Percentiles rank a stretch among this genome's conserved stretches.
phyloP scores from a whole-genome alignment of 2,888 invertebrate genomes.

The Melipona bicolor region DNA sequence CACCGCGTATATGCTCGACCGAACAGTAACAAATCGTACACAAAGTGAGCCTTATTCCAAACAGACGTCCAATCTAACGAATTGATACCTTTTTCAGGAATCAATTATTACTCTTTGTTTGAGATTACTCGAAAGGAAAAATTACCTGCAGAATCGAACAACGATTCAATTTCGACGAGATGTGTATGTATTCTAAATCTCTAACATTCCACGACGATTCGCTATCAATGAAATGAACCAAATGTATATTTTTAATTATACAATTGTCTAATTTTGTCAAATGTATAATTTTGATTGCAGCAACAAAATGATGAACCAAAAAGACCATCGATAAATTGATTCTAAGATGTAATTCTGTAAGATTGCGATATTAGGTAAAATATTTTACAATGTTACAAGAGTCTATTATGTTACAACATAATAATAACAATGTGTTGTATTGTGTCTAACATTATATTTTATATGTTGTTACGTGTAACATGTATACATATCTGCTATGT shows the following conservation, averaged over 20 bases:
- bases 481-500: background rate
- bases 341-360: background rate
- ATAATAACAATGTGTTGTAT: too few relatives aligned
- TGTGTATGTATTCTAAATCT: background rate
- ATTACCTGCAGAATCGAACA: too few relatives aligned
- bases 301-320: background rate
- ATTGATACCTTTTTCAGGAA: background rate
- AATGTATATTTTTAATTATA: too few relatives aligned
- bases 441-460: background rate
- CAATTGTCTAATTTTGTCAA: too few relatives aligned
- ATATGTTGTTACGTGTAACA: too few relatives aligned
- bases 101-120: background rate
- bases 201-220: background rate
- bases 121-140: background rate
- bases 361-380: background rate
- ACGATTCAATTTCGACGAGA: background rate
- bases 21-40: slow-evolving; percentile 43
- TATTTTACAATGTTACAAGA: background rate
- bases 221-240: background rate
- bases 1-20: slow-evolving; percentile 26
- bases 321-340: background rate
- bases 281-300: background rate
- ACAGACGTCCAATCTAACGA: background rate
- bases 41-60: slow-evolving; percentile 36
- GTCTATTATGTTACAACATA: background rate